A percentile compares a stretch with the other conserved stretches of the same genome.
Evolutionary conservation across 1,140 invertebrate species (phyloP).

Genomic region (Drosophila ercepeae): DNA sequence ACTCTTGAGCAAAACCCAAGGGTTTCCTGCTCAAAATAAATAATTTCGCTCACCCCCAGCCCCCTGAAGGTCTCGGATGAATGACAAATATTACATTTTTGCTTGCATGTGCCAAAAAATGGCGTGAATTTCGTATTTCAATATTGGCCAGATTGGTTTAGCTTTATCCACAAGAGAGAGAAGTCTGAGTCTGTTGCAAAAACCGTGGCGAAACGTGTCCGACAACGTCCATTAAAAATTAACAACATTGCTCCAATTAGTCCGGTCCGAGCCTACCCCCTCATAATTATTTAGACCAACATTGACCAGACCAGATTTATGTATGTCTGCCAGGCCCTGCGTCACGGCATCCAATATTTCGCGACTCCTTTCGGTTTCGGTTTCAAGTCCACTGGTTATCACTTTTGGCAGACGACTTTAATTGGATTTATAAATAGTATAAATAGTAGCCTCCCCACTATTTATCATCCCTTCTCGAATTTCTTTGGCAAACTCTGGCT

Average conservation of each 20-base stretch:
- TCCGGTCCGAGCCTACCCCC: conserved; percentile 1
- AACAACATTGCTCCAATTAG: conserved; percentile 25
- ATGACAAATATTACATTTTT: neutral
- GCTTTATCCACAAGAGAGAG: neutral
- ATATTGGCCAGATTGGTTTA: conserved; percentile 1
- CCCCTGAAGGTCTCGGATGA: neutral
- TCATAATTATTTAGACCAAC: conserved; percentile 13
- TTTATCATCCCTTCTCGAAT: conserved; percentile 20
- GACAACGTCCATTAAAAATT: conserved; percentile 17
- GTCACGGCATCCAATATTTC: conserved; percentile 5
- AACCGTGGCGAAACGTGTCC: conserved; percentile 22
- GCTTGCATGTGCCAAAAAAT: neutral
- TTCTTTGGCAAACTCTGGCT: neutral
- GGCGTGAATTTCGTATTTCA: neutral
- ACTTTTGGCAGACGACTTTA: conserved; percentile 43
- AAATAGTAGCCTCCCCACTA: conserved; percentile 33
- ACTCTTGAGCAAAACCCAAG: neutral
- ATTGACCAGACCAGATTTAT: neutral
- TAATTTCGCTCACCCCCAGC: neutral
- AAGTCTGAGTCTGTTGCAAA: conserved; percentile 7
- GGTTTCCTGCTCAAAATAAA: neutral
- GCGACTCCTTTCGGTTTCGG: conserved; percentile 17
- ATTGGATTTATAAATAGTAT: conserved; percentile 50
- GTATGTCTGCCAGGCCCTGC: neutral
- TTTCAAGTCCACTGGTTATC: conserved; percentile 13